Evolutionary conservation across 1,140 invertebrate genomes (phyloP), one percentile per base, ranked within the genome.

Genomic region (Diploscapter pachys): DNA sequence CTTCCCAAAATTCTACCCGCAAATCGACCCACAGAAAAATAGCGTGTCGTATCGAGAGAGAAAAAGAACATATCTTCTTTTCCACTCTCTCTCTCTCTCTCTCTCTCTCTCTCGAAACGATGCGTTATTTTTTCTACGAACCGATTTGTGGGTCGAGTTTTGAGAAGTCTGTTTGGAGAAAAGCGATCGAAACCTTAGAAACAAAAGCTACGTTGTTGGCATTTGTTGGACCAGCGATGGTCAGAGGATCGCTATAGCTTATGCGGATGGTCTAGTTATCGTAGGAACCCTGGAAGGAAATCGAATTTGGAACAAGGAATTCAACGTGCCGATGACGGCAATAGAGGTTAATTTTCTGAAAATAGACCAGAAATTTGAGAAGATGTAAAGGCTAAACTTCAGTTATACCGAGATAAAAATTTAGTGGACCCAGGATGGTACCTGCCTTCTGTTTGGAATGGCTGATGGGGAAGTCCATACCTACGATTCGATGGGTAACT

Each of bases 141-240:
- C 1, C 31, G 31, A 31, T 31, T 31, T 31, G 31, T 31, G 31
- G 31, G 31, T 31, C 31, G 31, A 31, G 31, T 31, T 31, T 31
- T 31, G 31, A 31, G 31, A 31, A 31, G 31, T 31, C 31, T 31
- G 31, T 31, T 31, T 31, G 31, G 31, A 31, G 31, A 31, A 31
- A 31, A 31, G 31, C 31, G 31, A 31, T 31, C 31, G 31, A 8
- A 9, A 51, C 57, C 50, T 68, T 48, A 68, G 66, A 48, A 98
- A 98, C 82, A 97, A 96, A 85, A 97, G 93, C 2, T 92, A 94
- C 2, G 95, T 99, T 0, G 91, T 90, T 80, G 92, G 93, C 71
- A 96, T 99, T 93, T 90, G 92, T 53, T 99, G 96, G 96, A 96
- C 93, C 82, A 90, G 90, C 51, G 94, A 98, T 88, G 96, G 96